These are phyloP conservation scores for Stenchaetothrips biformis DNA, from an alignment of 2,888 invertebrate species.

Conservation along the genomic window DNA sequence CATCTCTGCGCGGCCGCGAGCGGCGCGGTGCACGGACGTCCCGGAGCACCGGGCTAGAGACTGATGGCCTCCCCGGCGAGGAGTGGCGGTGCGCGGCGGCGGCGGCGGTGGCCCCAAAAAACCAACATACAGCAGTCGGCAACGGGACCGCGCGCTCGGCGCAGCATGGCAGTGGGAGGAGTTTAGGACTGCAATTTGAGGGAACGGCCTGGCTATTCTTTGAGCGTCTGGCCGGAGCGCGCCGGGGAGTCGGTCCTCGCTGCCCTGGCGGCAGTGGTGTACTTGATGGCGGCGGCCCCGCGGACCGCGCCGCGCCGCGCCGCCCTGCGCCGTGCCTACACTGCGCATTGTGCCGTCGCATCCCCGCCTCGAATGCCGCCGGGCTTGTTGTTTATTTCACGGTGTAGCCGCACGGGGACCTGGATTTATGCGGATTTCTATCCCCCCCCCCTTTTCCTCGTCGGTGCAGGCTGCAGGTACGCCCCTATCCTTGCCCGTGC, in stretches of 20 bases:
- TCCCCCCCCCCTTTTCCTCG: background rate
- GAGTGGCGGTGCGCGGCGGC: background rate
- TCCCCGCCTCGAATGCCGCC: too few relatives aligned
- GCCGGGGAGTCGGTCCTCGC: background rate
- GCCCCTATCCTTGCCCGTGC: background rate
- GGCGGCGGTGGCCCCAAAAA: background rate
- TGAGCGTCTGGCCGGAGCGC: background rate
- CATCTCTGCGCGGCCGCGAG: too few relatives aligned
- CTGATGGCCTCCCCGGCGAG: too few relatives aligned
- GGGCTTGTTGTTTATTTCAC: too few relatives aligned
- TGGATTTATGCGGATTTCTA: conserved; percentile 13
- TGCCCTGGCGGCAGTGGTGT: background rate
- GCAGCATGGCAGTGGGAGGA: background rate
- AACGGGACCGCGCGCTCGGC: background rate
- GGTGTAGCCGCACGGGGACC: background rate
- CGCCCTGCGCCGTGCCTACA: background rate
- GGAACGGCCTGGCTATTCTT: background rate
- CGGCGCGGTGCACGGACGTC: too few relatives aligned
- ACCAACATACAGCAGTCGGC: too few relatives aligned
- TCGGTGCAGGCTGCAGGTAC: too few relatives aligned
- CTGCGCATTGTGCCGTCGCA: too few relatives aligned
- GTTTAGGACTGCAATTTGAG: too few relatives aligned
- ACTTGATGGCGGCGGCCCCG: background rate
- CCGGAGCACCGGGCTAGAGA: too few relatives aligned
- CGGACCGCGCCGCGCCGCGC: background rate